A percentile compares a stretch with the other conserved stretches of the same genome.
Conservation (phyloP, 2,888 invertebrate genomes). For the Microctonus hyperodae region DNA sequence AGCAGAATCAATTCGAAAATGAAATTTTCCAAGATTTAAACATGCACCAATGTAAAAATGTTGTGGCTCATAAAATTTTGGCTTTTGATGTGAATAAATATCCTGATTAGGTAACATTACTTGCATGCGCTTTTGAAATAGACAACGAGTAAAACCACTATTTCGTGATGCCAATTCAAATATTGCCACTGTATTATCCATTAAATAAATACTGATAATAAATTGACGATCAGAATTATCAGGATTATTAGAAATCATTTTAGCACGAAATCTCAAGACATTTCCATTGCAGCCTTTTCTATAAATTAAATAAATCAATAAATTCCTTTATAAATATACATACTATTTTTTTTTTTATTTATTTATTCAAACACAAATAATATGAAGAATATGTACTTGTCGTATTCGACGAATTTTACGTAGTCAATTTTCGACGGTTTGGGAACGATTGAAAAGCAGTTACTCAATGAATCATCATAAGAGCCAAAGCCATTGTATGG, state of each 20-base stretch:
- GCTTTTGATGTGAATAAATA: constrained; percentile 74
- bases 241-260: constrained; percentile 75
- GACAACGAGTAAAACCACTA: constrained; percentile 65
- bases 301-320: constrained; percentile 26
- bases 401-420: constrained; percentile 80
- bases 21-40: constrained; percentile 78
- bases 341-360: neutral
- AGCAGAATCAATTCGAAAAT: constrained; percentile 80
- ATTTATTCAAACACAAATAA: neutral
- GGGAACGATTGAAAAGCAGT: constrained; percentile 82
- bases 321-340: neutral
- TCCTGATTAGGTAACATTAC: constrained; percentile 79
- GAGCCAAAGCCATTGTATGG: constrained; percentile 93
- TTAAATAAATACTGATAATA: constrained; percentile 80
- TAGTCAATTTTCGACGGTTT: constrained; percentile 80
- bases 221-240: constrained; percentile 75
- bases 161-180: constrained; percentile 80
- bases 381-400: constrained; percentile 66
- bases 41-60: constrained; percentile 88
- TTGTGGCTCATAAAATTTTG: constrained; percentile 76
- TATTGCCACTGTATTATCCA: constrained; percentile 85
- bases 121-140: constrained; percentile 73
- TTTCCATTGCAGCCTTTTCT: constrained; percentile 78
- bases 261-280: constrained; percentile 80
- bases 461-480: constrained; percentile 88